Conservation (phyloP, 2,797 vertebrate genomes). For the Gambusia yucatana region DNA sequence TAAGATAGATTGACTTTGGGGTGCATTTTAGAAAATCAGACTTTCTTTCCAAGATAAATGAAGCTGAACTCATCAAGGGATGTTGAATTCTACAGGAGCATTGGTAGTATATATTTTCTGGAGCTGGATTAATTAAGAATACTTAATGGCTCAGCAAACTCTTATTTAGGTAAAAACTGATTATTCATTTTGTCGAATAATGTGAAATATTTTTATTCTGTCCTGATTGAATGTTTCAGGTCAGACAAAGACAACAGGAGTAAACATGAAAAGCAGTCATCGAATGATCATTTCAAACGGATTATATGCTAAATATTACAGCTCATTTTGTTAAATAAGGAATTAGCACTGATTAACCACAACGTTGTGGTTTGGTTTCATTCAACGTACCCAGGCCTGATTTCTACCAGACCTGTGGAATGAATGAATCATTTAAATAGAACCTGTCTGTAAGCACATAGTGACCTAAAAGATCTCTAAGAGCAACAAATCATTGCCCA, state of each 20-base stretch:
- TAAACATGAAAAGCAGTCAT: neutral
- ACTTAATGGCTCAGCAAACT: neutral
- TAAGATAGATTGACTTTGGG: neutral
- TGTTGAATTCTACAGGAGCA: neutral
- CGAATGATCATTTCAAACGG: neutral
- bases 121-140: neutral
- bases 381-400: neutral
- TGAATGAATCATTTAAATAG: neutral
- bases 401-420: neutral
- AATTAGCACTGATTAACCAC: neutral
- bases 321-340: neutral
- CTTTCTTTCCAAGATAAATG: neutral
- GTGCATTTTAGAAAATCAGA: neutral
- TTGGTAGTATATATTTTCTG: constrained; percentile 1
- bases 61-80: neutral
- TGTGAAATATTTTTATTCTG: neutral
- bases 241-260: neutral
- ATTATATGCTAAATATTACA: neutral
- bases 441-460: neutral
- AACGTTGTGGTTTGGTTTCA: neutral
- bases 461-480: neutral
- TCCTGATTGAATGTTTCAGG: neutral
- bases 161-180: neutral
- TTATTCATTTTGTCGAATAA: neutral
- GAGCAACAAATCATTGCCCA: neutral